These are phyloP conservation scores for Drosophila grimshawi DNA, from an alignment of 1,140 invertebrate genomes.

Conservation along the genomic window DNA sequence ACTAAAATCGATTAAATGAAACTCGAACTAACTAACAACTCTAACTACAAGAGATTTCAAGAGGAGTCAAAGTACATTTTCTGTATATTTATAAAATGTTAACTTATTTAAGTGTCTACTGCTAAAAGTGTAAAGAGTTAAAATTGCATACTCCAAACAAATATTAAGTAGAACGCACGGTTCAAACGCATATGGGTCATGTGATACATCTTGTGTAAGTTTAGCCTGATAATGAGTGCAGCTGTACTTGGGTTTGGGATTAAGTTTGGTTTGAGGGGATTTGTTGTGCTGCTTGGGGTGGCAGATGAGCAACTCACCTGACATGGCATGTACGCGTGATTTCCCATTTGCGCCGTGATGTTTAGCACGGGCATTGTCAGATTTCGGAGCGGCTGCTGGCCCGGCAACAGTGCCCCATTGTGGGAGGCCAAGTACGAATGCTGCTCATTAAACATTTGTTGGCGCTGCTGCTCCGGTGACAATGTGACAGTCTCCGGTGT, in stretches of 20 bases:
- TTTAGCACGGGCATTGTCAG: constrained; percentile 86
- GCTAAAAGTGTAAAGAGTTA: neutral
- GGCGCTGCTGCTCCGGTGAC: constrained; percentile 65
- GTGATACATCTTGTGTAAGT: neutral
- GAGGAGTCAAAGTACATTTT: too few species aligned
- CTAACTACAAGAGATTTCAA: too few species aligned
- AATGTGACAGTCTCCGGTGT: constrained; percentile 56
- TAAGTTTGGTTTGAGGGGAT: neutral
- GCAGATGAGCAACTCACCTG: constrained; percentile 86
- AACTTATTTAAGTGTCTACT: too few species aligned
- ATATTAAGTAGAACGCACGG: neutral
- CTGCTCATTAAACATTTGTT: constrained; percentile 72
- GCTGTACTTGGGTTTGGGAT: neutral
- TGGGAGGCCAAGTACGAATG: constrained; percentile 71
- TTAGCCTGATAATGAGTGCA: neutral
- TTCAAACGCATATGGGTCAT: neutral
- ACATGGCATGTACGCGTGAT: constrained; percentile 93
- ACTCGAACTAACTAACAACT: too few species aligned
- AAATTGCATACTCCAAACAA: too few species aligned
- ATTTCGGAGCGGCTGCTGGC: constrained; percentile 50
- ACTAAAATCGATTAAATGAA: too few species aligned
- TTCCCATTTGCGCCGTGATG: constrained; percentile 93
- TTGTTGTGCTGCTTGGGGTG: neutral
- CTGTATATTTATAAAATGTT: too few species aligned
- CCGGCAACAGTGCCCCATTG: constrained; percentile 44